Evolutionary conservation across 2,113 vertebrate species (phyloP), one percentile per base, ranked within the genome.

Genomic region (Lanius collurio): DNA sequence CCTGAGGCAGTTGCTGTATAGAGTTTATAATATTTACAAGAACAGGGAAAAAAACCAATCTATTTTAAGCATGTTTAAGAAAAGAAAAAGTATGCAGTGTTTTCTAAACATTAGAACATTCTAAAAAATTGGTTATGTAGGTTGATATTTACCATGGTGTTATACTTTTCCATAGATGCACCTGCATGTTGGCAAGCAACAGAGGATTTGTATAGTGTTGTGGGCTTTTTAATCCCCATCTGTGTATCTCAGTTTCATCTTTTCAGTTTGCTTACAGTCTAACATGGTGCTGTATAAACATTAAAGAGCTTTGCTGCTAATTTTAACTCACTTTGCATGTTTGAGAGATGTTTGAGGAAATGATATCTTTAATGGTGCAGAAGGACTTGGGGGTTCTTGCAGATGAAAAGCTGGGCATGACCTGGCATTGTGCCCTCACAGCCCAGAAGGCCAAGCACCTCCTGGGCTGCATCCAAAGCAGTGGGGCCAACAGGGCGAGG

Each of bases 401-500:
- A 13, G 63, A 6, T 2, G 41, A 41, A 28, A 56, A 49, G 9
- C 17, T 55, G 63, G 9, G 12, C 10, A 16, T 16, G 63, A 22
- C 22, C 27, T 6, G 7, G 47, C 26, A 62, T 4, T 7, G 24
- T 5, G 13, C 21, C 5, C 44, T 52, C 13, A 5, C 18, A 81
- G 44, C 37, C 52, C 52, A 20, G 52, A 56, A 47, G 31, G 37
- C 18, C 27, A 28, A 28, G 28, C 46, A 12, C 11, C 6, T 7
- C 14, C 28, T 46, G 53, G 87, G 62, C 46, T 41, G 39, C 24
- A 53, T 10, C 44, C n/a, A 12, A 13, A 28, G 55, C 30, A 15
- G 3, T 0, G 4, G 19, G 47, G 21, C 9, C 55, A 69, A n/a
- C 0, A 15, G 55, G 46, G 15, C 3, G 5, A 26, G 41, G 33